A percentile compares a stretch with the other conserved stretches of the same genome.
Conservation (phyloP, 2,113 vertebrate species). For the Riparia riparia region DNA sequence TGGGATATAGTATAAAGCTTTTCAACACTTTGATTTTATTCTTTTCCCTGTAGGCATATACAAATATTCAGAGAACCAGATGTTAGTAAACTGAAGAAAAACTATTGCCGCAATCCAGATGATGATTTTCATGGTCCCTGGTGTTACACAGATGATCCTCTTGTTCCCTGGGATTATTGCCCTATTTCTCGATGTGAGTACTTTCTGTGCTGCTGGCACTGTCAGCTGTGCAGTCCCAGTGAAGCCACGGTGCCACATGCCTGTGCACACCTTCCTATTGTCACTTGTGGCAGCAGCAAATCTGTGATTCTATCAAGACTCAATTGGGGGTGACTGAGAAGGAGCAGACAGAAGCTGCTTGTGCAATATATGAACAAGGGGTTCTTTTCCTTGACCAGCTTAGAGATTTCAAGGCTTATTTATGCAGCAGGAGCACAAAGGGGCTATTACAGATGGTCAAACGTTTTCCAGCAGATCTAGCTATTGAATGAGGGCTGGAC, state of each 20-base stretch:
- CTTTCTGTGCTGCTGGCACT: background rate
- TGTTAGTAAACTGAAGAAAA: slow-evolving; percentile 85
- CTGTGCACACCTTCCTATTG: background rate
- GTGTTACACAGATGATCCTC: slow-evolving; percentile 93
- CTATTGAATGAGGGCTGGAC: background rate
- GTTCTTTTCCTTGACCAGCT: slow-evolving; percentile 33
- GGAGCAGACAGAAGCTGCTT: slow-evolving; percentile 16
- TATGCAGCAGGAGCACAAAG: slow-evolving; percentile 41
- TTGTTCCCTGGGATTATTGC: slow-evolving; percentile 95
- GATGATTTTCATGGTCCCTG: slow-evolving; percentile 97
- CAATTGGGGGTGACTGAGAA: slow-evolving; percentile 4
- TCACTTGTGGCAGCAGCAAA: background rate
- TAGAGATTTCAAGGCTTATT: slow-evolving; percentile 48
- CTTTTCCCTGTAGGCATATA: slow-evolving; percentile 76
- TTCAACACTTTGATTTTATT: slow-evolving; percentile 48
- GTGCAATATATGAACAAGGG: slow-evolving; percentile 19
- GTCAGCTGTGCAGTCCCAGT: background rate
- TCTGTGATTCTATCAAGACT: background rate
- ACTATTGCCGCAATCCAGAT: slow-evolving; percentile 95
- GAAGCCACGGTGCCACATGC: background rate
- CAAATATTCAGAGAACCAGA: slow-evolving; percentile 81
- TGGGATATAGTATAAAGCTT: slow-evolving; percentile 57
- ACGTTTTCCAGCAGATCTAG: slow-evolving; percentile 44
- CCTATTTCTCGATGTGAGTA: slow-evolving; percentile 91
- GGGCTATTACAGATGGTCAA: slow-evolving; percentile 43